These are phyloP conservation scores for Zelostemma sp. DNA, from an alignment of 1,140 invertebrate species.

Conservation along the genomic window DNA sequence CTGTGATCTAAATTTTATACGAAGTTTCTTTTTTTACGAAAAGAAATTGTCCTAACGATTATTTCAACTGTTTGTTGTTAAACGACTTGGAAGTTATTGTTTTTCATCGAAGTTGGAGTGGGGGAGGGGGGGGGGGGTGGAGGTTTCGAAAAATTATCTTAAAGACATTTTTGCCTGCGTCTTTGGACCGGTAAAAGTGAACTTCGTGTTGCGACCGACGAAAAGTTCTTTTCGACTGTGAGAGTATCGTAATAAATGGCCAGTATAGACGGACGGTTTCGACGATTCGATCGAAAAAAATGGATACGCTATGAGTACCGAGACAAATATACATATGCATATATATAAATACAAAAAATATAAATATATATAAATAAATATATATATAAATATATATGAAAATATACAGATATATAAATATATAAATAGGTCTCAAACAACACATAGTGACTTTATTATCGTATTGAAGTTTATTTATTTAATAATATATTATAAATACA, in stretches of 20 bases:
- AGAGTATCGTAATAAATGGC: slow-evolving; percentile 38
- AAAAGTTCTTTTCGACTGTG: slow-evolving; percentile 26
- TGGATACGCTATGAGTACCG: slow-evolving; percentile 11
- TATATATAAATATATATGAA: slow-evolving; percentile 54
- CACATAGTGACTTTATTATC: slow-evolving; percentile 66
- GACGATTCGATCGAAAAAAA: slow-evolving; percentile 25
- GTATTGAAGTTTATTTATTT: slow-evolving; percentile 69
- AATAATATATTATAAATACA: slow-evolving; percentile 61
- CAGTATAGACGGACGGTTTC: too few species aligned
- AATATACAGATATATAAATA: slow-evolving; percentile 60
- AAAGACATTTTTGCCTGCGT: slow-evolving; percentile 4
- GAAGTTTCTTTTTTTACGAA: too few species aligned
- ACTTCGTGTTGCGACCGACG: slow-evolving; percentile 11
- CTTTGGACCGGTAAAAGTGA: neutral
- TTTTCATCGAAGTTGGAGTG: too few species aligned
- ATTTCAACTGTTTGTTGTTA: too few species aligned
- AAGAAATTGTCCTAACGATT: too few species aligned
- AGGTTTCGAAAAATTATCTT: too few species aligned
- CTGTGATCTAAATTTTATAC: too few species aligned
- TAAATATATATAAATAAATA: slow-evolving; percentile 48
- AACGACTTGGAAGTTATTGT: too few species aligned
- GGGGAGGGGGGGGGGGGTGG: too few species aligned
- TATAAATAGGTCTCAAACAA: slow-evolving; percentile 52
- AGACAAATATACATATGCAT: slow-evolving; percentile 31
- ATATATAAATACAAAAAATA: slow-evolving; percentile 42